Percentiles rank a stretch among this genome's conserved stretches.
These are phyloP conservation scores for Sinodicranocentrus sp. DNA, from an alignment of 2,888 invertebrate species.

Conservation along the genomic window DNA sequence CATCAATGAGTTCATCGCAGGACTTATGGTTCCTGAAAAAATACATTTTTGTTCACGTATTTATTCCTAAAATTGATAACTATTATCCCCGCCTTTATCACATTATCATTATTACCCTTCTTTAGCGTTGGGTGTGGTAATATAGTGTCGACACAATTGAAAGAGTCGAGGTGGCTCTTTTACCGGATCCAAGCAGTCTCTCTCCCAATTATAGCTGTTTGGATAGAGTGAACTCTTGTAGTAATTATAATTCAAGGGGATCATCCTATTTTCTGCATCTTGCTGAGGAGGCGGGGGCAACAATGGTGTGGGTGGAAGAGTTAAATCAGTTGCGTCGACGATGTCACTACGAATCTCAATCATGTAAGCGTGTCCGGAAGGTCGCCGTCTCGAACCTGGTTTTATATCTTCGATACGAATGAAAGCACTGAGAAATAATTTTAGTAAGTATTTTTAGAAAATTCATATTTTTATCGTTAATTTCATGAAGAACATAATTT, in stretches of 20 bases:
- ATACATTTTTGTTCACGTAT: too few species aligned
- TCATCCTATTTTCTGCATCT: neutral
- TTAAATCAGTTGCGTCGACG: neutral
- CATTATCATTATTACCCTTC: too few species aligned
- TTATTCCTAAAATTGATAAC: too few species aligned
- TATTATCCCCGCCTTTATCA: too few species aligned
- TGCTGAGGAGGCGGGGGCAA: neutral
- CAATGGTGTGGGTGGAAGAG: neutral
- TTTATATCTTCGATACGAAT: neutral
- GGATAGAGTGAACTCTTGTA: neutral
- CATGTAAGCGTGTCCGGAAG: slow-evolving; percentile 16
- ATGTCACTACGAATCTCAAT: slow-evolving; percentile 4
- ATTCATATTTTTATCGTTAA: too few species aligned
- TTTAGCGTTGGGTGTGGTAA: neutral
- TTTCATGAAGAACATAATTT: too few species aligned
- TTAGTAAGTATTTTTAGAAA: neutral
- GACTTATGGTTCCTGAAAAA: neutral
- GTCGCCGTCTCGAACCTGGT: slow-evolving; percentile 1
- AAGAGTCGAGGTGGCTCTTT: neutral
- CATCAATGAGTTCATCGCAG: neutral
- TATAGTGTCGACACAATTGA: slow-evolving; percentile 3
- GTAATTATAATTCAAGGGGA: slow-evolving; percentile 11
- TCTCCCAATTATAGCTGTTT: neutral
- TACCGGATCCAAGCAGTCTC: neutral
- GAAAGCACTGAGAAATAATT: slow-evolving; percentile 15